Percentiles rank a stretch among this genome's conserved stretches.
phyloP scores from a whole-genome alignment of 23 tunicate species.

The Halocynthia roretzi region DNA sequence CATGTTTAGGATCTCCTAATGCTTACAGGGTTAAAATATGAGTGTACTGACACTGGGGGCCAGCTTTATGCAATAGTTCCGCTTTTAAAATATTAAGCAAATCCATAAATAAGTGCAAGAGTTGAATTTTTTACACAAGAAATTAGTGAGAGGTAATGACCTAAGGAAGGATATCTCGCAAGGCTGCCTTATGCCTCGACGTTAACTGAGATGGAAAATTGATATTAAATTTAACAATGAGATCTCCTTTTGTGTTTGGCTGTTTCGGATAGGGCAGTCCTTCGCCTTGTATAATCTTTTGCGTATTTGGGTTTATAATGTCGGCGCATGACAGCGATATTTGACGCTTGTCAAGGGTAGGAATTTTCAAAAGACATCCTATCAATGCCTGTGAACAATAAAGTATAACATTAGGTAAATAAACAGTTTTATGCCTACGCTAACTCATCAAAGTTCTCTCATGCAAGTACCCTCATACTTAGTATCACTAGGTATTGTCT shows the following conservation, averaged over 20 bases:
- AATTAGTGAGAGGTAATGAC: background rate
- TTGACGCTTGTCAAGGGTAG: constrained; percentile 39
- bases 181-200: constrained; percentile 23
- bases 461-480: background rate
- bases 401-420: background rate
- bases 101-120: no score
- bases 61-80: no score
- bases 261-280: constrained; percentile 72
- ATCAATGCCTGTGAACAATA: constrained; percentile 42
- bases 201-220: constrained; percentile 51
- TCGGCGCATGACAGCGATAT: constrained; percentile 60
- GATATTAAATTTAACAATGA: constrained; percentile 56
- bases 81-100: no score
- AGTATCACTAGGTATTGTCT: background rate
- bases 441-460: background rate
- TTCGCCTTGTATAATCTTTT: constrained; percentile 58
- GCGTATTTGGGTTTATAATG: constrained; percentile 55
- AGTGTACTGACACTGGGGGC: no score
- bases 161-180: constrained; percentile 44
- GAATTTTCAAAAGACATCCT: constrained; percentile 46
- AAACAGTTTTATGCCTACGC: background rate
- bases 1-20: no score
- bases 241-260: constrained; percentile 56
- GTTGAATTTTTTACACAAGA: no score
- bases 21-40: no score